Evolutionary conservation across 2,113 vertebrate species (phyloP).

Genomic region (Desmodus rotundus): DNA sequence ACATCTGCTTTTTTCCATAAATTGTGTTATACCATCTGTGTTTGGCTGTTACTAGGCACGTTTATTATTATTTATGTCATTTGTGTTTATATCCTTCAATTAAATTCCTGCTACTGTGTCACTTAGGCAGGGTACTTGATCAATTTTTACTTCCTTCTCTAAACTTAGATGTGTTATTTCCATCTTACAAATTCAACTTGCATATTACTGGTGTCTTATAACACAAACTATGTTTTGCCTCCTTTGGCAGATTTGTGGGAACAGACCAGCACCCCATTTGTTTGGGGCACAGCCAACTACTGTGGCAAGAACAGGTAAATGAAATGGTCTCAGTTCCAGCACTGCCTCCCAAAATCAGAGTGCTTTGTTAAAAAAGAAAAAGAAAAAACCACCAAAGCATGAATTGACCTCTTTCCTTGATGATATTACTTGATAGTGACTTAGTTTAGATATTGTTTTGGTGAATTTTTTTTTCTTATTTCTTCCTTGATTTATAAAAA

Average conservation of each 20-base stretch:
- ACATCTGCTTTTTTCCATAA: constrained; percentile 60
- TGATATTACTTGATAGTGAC: not conserved
- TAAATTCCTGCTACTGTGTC: constrained; percentile 64
- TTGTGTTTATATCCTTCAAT: constrained; percentile 60
- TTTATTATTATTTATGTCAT: constrained; percentile 69
- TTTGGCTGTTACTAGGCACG: constrained; percentile 46
- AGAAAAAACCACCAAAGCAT: not conserved
- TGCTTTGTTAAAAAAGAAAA: not conserved
- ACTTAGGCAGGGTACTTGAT: constrained; percentile 41
- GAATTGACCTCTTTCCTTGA: not conserved
- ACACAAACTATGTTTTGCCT: constrained; percentile 51
- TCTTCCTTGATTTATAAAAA: constrained; percentile 33
- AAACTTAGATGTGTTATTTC: constrained; percentile 43
- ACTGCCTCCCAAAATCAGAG: not conserved
- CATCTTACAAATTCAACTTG: constrained; percentile 33
- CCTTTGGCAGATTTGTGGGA: constrained; percentile 72
- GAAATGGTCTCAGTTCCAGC: not conserved
- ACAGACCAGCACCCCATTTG: constrained; percentile 69
- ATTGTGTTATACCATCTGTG: constrained; percentile 65
- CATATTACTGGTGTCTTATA: constrained; percentile 15
- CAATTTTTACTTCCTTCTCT: constrained; percentile 61
- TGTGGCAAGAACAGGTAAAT: constrained; percentile 71
- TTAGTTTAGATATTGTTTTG: constrained; percentile 10
- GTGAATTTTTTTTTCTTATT: not conserved
- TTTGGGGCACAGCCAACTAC: constrained; percentile 71